These are phyloP conservation scores for Blastobasis adustella DNA, from an alignment of 2,888 invertebrate species.

Conservation along the genomic window DNA sequence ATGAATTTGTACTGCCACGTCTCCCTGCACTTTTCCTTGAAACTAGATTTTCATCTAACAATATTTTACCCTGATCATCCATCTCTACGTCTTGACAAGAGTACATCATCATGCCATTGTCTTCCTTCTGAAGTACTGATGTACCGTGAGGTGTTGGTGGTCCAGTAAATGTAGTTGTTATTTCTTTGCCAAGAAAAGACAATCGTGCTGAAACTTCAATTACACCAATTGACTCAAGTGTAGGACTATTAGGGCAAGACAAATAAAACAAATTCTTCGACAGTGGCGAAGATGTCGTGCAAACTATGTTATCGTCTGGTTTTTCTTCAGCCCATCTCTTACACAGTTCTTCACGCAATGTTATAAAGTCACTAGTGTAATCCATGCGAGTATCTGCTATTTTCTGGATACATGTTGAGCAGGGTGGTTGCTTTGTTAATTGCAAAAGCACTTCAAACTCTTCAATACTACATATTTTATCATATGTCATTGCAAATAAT, in stretches of 20 bases:
- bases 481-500: slow-evolving; percentile 65
- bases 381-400: slow-evolving; percentile 58
- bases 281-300: slow-evolving; percentile 57
- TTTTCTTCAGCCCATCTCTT: slow-evolving; percentile 53
- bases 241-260: slow-evolving; percentile 40
- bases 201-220: slow-evolving; percentile 57
- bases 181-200: slow-evolving; percentile 67
- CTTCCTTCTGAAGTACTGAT: slow-evolving; percentile 46
- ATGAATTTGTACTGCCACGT: slow-evolving; percentile 34
- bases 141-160: slow-evolving; percentile 45
- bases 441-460: slow-evolving; percentile 50
- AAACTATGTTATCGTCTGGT: slow-evolving; percentile 54
- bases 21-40: slow-evolving; percentile 9
- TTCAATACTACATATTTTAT: slow-evolving; percentile 55
- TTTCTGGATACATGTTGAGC: slow-evolving; percentile 52
- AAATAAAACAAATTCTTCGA: slow-evolving; percentile 58
- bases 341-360: slow-evolving; percentile 52
- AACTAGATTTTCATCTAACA: slow-evolving; percentile 53
- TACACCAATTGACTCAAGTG: slow-evolving; percentile 53
- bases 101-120: slow-evolving; percentile 62
- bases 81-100: slow-evolving; percentile 66
- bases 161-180: slow-evolving; percentile 57
- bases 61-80: slow-evolving; percentile 60
- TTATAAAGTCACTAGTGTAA: slow-evolving; percentile 47
- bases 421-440: slow-evolving; percentile 59